Evolutionary conservation across 2,888 invertebrate genomes (phyloP).

Genomic region (Netelia inedita): DNA sequence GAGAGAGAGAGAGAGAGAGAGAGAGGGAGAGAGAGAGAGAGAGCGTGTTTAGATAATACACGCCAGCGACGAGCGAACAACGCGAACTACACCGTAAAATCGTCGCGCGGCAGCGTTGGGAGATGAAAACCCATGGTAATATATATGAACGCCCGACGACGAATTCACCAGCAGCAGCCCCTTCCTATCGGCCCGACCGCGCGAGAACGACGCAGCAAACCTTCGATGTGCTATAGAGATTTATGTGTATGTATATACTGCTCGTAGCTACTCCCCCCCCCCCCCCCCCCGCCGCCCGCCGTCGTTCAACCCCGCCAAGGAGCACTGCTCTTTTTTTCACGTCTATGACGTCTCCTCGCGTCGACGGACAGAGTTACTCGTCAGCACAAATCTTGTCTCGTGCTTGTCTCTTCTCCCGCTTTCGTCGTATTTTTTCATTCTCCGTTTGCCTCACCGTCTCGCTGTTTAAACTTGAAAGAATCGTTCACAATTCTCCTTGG

Average conservation of each 20-base stretch:
- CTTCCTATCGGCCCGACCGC: conserved; percentile 36
- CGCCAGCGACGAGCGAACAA: conserved; percentile 65
- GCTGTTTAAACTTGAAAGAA: not conserved
- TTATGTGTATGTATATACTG: conserved; percentile 4
- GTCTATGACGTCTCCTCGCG: too few species aligned
- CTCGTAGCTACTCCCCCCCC: conserved; percentile 38
- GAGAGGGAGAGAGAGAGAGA: conserved; percentile 70
- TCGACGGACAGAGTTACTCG: too few species aligned
- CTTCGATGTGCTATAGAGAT: not conserved
- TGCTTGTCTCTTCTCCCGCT: conserved; percentile 52
- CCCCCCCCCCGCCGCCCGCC: conserved; percentile 14
- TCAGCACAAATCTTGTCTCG: too few species aligned
- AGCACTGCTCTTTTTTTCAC: conserved; percentile 58
- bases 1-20: conserved; percentile 70
- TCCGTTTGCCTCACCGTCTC: not conserved
- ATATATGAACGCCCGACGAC: conserved; percentile 11
- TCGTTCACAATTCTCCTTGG: not conserved
- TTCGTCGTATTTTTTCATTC: conserved; percentile 66
- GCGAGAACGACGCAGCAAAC: conserved; percentile 52
- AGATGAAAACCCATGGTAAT: conserved; percentile 21
- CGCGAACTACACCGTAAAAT: conserved; percentile 65
- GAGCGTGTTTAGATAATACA: conserved; percentile 24
- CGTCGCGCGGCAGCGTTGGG: conserved; percentile 31
- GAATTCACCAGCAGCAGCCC: conserved; percentile 40
- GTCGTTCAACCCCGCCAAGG: conserved; percentile 13